Conservation (phyloP, 2,797 vertebrate species). For the Molossus alvarezi region DNA sequence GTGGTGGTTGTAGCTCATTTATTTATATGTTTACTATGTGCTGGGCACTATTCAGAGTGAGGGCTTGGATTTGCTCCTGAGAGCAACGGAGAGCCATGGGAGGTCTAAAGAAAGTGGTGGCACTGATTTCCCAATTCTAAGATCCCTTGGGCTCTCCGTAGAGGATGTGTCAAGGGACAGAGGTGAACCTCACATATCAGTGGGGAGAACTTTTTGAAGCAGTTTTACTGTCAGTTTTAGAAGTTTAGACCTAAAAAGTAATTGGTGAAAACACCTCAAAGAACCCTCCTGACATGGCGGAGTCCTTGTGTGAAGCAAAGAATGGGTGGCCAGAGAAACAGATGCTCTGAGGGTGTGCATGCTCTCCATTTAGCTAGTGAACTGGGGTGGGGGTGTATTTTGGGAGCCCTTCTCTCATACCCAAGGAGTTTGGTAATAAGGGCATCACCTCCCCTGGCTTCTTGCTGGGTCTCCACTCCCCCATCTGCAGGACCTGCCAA, state of each 20-base stretch:
- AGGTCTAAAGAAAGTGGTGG: background rate
- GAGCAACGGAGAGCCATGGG: background rate
- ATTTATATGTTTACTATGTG: background rate
- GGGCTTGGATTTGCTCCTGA: background rate
- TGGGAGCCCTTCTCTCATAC: background rate
- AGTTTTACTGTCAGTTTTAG: background rate
- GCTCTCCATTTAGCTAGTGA: background rate
- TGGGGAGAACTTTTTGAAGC: background rate
- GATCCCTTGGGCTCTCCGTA: background rate
- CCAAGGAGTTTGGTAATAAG: conserved; percentile 8
- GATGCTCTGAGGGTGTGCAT: background rate
- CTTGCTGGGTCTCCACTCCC: background rate
- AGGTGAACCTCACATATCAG: background rate
- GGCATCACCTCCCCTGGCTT: background rate
- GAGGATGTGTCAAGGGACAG: background rate
- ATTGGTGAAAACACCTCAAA: conserved; percentile 41
- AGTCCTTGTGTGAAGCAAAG: conserved; percentile 23
- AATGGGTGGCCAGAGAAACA: background rate
- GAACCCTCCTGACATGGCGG: conserved; percentile 10
- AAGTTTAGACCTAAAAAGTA: conserved; percentile 40
- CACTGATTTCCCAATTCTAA: background rate
- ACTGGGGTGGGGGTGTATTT: background rate
- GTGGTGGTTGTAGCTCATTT: background rate
- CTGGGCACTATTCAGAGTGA: background rate
- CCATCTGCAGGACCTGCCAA: background rate